Evolutionary conservation across 2,113 vertebrate genomes (phyloP), one percentile per base, ranked within the genome.

Genomic region (Ibidorhyncha struthersii): DNA sequence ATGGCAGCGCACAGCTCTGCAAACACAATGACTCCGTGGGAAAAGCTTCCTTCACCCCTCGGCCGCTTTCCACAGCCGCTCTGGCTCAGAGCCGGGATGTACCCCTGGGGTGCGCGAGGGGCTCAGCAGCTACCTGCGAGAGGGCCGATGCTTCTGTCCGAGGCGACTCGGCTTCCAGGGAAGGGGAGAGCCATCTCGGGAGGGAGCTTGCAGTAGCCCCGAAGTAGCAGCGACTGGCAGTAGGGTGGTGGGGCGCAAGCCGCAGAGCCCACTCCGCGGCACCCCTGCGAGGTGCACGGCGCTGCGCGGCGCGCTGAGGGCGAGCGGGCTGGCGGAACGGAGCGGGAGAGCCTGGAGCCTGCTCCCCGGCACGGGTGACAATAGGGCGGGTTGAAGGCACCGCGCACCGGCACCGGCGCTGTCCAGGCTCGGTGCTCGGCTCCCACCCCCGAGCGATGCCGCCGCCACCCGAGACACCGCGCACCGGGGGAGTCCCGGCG

Each of bases 21-120:
- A 26, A 41, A n/a, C 77, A 89, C 93, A 91, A 90, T 66, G 69
- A 29, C 52, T 85, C 17, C 14, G 47, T 9, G 88, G 65, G 76
- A 62, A 19, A 45, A 62, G 55, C 70, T 45, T 15, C 62, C 30
- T 4, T 22, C 40, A 3, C 12, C 36, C 19, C 78, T 23, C 17
- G 6, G 65, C 43, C 53, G 12, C 86, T 78, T 49, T 2, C 45
- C 47, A 0, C 47, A 3, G 58, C 55, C 25, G 38, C 71, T 32
- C 41, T 4, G 41, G 47, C 74, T 59, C 26, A 5, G 59, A 38
- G 58, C 73, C 11, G 32, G 86, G 71, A 62, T 6, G 9, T 29
- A 22, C 18, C 50, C 47, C 25, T 1, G 70, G 41, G 49, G 13
- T n/a, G 36, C 0, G 1, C 11, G 4, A 4, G 40, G 61, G 20